Evolutionary conservation across 2,888 invertebrate genomes (phyloP).

Genomic region (Myopa testacea): DNA sequence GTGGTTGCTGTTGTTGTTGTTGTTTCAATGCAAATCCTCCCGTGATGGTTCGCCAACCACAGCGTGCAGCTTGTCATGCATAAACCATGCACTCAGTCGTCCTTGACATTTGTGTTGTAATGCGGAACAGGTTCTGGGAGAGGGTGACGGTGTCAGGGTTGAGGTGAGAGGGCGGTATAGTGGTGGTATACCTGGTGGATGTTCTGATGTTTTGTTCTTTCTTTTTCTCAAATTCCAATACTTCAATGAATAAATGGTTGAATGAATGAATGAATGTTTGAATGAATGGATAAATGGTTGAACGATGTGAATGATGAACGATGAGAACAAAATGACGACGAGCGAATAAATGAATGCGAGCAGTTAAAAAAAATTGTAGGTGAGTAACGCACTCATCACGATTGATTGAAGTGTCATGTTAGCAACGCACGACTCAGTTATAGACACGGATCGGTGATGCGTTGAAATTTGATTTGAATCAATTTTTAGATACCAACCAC

Average conservation of each 20-base stretch:
- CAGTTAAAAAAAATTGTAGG: too few species aligned
- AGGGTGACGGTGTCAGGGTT: neutral
- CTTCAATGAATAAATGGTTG: neutral
- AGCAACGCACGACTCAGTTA: too few species aligned
- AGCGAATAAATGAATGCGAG: neutral
- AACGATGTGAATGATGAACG: neutral
- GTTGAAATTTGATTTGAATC: too few species aligned
- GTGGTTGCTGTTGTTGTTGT: neutral
- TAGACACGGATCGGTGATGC: too few species aligned
- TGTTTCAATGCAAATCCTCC: neutral
- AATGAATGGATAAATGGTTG: neutral
- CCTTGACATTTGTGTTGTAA: constrained; percentile 36
- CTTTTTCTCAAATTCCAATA: neutral
- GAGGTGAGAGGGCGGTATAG: neutral
- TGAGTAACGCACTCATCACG: too few species aligned
- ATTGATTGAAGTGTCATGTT: too few species aligned
- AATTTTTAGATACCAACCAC: too few species aligned
- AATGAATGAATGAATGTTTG: neutral
- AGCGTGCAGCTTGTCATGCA: constrained; percentile 39
- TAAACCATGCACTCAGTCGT: constrained; percentile 46
- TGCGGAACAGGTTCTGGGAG: neutral
- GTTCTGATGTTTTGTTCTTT: neutral
- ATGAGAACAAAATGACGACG: neutral
- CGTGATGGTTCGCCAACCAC: constrained; percentile 20
- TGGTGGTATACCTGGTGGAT: neutral